Evolutionary conservation across 2,888 invertebrate species (phyloP), one percentile per base, ranked within the genome.

Genomic region (Lampropteryx suffumata): DNA sequence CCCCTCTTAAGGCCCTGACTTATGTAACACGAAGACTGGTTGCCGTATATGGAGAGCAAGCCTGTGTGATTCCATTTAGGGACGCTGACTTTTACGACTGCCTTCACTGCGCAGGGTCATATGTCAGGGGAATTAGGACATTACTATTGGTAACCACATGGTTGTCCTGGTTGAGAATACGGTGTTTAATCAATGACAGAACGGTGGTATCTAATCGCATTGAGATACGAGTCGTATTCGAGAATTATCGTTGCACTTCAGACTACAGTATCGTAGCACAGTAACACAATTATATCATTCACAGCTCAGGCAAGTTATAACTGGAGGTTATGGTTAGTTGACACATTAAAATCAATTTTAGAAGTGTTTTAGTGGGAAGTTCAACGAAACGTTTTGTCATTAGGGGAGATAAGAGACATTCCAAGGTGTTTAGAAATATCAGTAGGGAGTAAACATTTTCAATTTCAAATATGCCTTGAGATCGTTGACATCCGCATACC

Each of bases 41-140:
- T 61, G 40, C 90, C 87, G 62, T 86, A 81, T 77, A 85, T 74
- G 89, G 90, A 59, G 60, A 72, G 69, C 76, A 62, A 74, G 73
- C 81, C 75, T 76, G 78, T 72, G 73, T 72, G 64, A 72, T 71
- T 79, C 90, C 89, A 78, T 90, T 65, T 87, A 79, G 73, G 87
- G 88, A 73, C 62, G 66, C 69, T 75, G 79, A 79, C 80, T 84
- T 85, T 84, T 82, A 84, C 74, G 74, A 74, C 72, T 77, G 82
- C 84, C 81, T 83, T 83, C 75, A 71, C 78, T 65, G 71, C 61
- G 69, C 86, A 84, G 82, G 87, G 88, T 86, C 87, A 84, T 78
- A 82, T 81, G 84, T 86, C 87, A 84, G 77, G 79, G 79, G 82
- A 89, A 87, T 81, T 81, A 77, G 86, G 82, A 79, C 85, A 75